Percentiles rank a stretch among this genome's conserved stretches.
phyloP scores from a whole-genome alignment of 2,113 vertebrate genomes.

The Dicentrarchus labrax region DNA sequence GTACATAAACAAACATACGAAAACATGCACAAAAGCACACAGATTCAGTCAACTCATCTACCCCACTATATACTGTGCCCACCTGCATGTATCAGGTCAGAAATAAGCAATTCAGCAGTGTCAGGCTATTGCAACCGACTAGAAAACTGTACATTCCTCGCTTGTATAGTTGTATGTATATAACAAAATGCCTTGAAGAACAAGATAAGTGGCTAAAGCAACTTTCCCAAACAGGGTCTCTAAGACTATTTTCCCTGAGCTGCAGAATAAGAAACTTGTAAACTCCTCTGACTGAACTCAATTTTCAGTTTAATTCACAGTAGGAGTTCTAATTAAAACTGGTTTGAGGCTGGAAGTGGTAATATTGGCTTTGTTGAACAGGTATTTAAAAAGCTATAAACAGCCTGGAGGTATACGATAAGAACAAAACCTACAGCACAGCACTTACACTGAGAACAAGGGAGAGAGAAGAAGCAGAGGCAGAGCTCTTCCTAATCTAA shows the following conservation, averaged over 20 bases:
- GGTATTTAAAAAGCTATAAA: constrained; percentile 74
- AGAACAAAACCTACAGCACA: constrained; percentile 71
- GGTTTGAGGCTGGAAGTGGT: constrained; percentile 63
- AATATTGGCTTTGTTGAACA: constrained; percentile 74
- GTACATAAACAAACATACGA: constrained; percentile 37
- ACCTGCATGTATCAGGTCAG: constrained; percentile 52
- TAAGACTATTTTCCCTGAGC: constrained; percentile 1
- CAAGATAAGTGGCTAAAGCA: constrained; percentile 22
- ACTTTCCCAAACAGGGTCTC: constrained; percentile 3
- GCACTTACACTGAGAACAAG: constrained; percentile 54
- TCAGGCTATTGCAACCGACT: neutral
- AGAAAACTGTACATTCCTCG: constrained; percentile 10
- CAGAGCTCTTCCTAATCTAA: constrained; percentile 82
- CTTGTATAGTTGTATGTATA: neutral
- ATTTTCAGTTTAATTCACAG: constrained; percentile 63
- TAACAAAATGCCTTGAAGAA: constrained; percentile 17
- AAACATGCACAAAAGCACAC: constrained; percentile 38
- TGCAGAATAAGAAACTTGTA: constrained; percentile 43
- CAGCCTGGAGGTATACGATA: constrained; percentile 67
- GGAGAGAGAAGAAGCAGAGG: constrained; percentile 53
- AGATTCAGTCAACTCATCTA: constrained; percentile 9
- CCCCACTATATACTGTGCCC: neutral
- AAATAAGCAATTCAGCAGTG: constrained; percentile 57
- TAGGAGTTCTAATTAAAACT: constrained; percentile 71
- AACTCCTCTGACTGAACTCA: constrained; percentile 51